Percentiles rank a stretch among this genome's conserved stretches.
These are phyloP conservation scores for Tapirus indicus DNA, from an alignment of 2,797 vertebrate species.

Conservation along the genomic window DNA sequence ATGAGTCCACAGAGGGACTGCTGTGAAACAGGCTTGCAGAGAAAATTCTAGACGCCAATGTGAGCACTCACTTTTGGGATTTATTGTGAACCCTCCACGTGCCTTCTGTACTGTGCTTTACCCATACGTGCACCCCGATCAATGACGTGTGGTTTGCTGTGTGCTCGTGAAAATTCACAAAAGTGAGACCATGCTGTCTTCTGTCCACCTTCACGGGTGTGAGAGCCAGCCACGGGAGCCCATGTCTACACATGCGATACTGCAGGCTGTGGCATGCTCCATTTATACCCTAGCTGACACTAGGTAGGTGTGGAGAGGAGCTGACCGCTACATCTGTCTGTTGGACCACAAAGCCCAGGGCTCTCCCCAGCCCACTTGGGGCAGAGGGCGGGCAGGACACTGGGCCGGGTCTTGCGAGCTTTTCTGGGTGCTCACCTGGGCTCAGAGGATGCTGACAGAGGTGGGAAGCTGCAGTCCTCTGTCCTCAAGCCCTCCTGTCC, in stretches of 20 bases:
- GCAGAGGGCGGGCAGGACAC: neutral
- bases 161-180: accelerated
- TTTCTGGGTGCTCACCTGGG: neutral
- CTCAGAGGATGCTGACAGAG: neutral
- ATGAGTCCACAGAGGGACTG: neutral
- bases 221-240: neutral
- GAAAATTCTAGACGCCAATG: neutral
- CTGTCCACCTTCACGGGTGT: accelerated
- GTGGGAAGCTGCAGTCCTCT: accelerated
- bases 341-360: neutral
- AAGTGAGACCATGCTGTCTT: accelerated
- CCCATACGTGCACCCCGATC: accelerated
- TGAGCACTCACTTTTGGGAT: neutral
- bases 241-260: accelerated
- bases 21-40: neutral
- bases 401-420: neutral
- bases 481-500: neutral
- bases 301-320: neutral
- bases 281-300: accelerated
- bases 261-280: neutral
- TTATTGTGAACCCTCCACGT: accelerated
- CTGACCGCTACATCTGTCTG: accelerated
- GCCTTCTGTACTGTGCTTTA: neutral
- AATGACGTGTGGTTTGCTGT: accelerated
- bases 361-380: neutral